Evolutionary conservation across 37 sponge, comb jelly and placozoan genomes (phyloP).

Genomic region (Crambe crambe): DNA sequence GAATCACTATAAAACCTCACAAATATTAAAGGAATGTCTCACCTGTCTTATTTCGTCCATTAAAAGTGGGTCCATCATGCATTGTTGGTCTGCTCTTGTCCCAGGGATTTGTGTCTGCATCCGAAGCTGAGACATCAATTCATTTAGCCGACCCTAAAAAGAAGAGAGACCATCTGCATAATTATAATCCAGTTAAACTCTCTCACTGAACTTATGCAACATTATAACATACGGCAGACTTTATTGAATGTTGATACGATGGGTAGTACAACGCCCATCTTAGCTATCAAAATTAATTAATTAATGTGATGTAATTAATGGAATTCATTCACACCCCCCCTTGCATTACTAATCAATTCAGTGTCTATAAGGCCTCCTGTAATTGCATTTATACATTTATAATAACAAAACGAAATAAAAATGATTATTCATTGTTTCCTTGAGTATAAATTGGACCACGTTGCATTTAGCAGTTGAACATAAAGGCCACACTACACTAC

Average conservation of each 20-base stretch:
- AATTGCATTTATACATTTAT: too few relatives aligned
- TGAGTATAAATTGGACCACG: too few relatives aligned
- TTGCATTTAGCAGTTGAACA: too few relatives aligned
- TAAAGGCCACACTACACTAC: too few relatives aligned
- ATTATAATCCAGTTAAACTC: background rate
- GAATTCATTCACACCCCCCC: too few relatives aligned
- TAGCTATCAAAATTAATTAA: too few relatives aligned
- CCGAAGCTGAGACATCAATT: constrained; percentile 88
- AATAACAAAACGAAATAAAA: too few relatives aligned
- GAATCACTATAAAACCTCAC: background rate
- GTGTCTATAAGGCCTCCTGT: too few relatives aligned
- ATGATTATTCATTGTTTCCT: too few relatives aligned
- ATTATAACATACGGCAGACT: background rate
- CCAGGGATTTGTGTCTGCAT: constrained; percentile 67
- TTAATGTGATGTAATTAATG: too few relatives aligned
- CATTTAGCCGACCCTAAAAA: constrained; percentile 83
- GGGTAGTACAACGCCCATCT: too few relatives aligned
- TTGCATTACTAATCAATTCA: too few relatives aligned
- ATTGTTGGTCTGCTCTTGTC: constrained; percentile 25
- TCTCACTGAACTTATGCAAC: background rate
- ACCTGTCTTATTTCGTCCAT: constrained; percentile 72
- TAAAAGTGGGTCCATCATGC: constrained; percentile 55
- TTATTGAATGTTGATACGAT: background rate
- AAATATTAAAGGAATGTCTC: background rate
- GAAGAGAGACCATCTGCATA: background rate